Evolutionary conservation across 2,797 vertebrate species (phyloP), one percentile per base, ranked within the genome.

Genomic region (Florisuga fusca): DNA sequence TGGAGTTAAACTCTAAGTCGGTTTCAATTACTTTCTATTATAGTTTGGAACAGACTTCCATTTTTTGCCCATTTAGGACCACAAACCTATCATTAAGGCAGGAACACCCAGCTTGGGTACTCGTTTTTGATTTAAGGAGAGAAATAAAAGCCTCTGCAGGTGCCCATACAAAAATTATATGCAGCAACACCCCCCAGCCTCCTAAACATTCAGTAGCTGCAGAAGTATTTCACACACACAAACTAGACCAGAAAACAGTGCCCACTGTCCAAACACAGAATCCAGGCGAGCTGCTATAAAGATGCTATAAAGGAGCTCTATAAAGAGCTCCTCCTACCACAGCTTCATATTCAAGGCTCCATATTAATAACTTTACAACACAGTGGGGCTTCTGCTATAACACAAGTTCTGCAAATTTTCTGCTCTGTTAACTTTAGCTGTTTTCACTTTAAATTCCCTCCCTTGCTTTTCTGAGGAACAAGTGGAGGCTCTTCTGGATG

Each of bases 321-420:
- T n/a, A n/a, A n/a, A n/a, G n/a, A n/a, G 6, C 50, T 36, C 36
- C 64, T 62, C 27, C 0, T 11, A 10, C 18, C 16, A 3, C 55
- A 18, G 34, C 34, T 27, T 33, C 2, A 2, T 6, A 14, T 10
- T 15, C 22, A 10, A 0, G 2, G 45, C 25, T n/a, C 38, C 38
- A 41, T 41, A 13, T 41, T 41, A 41, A 41, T 41, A 41, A 41
- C 38, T 41, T 13, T 5, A 48, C 38, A 45, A 12, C 0, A 3
- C 23, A 15, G 55, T 43, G 27, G 6, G 45, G 55, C 46, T 66
- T 67, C 61, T 11, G 2, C 34, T 15, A 36, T 20, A 57, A 15
- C 17, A 23, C 3, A 1, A 1, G 0, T 15, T 31, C 61, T 59
- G 16, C 54, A 58, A 55, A 34, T 26, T 29, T 63, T 29, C n/a